Conservation (phyloP, 2,797 vertebrate genomes). For the Stomatorhinus walkeri region DNA sequence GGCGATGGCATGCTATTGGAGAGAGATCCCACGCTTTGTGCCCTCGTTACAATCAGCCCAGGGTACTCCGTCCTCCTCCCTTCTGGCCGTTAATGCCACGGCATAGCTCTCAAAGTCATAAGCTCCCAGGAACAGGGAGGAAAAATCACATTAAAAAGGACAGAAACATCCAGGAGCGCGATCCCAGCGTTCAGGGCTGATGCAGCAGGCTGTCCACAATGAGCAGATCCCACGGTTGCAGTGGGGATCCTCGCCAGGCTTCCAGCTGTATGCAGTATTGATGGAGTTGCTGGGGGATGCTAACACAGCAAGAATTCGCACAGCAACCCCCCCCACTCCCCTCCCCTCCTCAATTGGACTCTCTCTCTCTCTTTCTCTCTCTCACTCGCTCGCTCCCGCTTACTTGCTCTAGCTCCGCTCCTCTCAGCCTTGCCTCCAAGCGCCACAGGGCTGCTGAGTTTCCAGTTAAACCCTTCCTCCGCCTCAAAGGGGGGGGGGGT, state of each 20-base stretch:
- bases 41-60: slow-evolving; percentile 24
- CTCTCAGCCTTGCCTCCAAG: slow-evolving; percentile 42
- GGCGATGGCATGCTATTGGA: slow-evolving; percentile 47
- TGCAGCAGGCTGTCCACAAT: slow-evolving; percentile 47
- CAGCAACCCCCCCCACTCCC: slow-evolving; percentile 27
- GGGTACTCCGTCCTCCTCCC: slow-evolving; percentile 26
- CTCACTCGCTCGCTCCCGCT: not conserved
- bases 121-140: slow-evolving; percentile 3
- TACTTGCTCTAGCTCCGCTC: slow-evolving; percentile 26
- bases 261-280: slow-evolving; percentile 76
- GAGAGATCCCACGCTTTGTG: slow-evolving; percentile 30
- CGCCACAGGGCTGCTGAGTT: slow-evolving; percentile 47
- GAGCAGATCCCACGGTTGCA: slow-evolving; percentile 41
- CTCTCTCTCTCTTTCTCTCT: not conserved
- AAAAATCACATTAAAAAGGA: not conserved
- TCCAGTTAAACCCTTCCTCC: slow-evolving; percentile 49
- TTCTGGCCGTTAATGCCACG: slow-evolving; percentile 41
- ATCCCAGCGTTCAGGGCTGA: slow-evolving; percentile 40
- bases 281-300: slow-evolving; percentile 79
- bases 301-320: slow-evolving; percentile 73
- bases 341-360: slow-evolving; percentile 22
- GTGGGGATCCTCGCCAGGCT: slow-evolving; percentile 60
- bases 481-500: not conserved
- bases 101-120: slow-evolving; percentile 29
- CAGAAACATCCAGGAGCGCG: slow-evolving; percentile 15